Base-by-base conservation (phyloP, 2,888 invertebrate genomes). In the Julus scandinavius region DNA sequence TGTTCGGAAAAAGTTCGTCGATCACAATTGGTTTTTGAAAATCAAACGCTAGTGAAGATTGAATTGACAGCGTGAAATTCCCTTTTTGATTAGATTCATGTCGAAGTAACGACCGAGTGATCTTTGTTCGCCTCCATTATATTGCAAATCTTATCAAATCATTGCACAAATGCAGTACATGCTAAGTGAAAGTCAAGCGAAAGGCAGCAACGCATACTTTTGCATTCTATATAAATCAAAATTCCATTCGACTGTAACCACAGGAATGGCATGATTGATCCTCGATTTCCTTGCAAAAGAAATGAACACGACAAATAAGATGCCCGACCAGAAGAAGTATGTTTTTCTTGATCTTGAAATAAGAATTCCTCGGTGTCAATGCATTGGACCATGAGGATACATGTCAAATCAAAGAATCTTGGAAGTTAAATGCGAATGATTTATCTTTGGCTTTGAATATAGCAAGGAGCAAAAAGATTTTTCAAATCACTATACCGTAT, bases 71-170 rank as follows among this genome's bases (percentile, higher is more conserved):
- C 72, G 20, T 29, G 72, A 72, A 72, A 72, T 72, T 72, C 29
- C 72, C 72, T 72, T 72, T 72, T 72, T 72, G 72, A 72, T 72
- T 72, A 72, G 72, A 72, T 72, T 72, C 72, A 72, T 72, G 72
- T 72, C 72, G 72, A 72, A 72, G 72, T n/a, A 54, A 72, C 72
- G 72, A 29, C 72, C 72, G 72, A 72, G 29, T 72, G 72, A 72
- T 72, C 72, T 72, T n/a, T 29, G 72, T 4, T n/a, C 72, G 72
- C 72, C 29, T 29, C 72, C 9, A 72, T 72, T 72, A 29, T 72
- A 72, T 72, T 29, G 72, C 20, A 72, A 54, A 29, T 72, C 29
- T 72, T 72, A 72, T 72, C 29, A 72, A 72, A 29, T 20, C 29
- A 72, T 72, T 29, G 72, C 72, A 20, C 29, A 7, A 15, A 54